phyloP scores from a whole-genome alignment of 1,140 invertebrate genomes.

The Apolygus lucorum region DNA sequence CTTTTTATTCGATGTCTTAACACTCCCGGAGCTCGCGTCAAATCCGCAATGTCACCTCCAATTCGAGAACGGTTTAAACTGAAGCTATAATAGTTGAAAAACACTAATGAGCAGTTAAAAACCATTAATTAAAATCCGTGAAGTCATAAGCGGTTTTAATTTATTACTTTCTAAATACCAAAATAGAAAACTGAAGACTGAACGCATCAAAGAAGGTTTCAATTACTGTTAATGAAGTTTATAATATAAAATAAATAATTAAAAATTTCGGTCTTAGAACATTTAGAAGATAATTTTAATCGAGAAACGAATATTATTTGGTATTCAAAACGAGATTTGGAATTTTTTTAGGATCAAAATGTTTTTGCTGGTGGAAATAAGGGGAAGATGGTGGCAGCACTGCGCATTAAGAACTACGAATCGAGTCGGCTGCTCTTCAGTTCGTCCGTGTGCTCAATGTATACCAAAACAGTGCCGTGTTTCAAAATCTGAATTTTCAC shows the following conservation, averaged over 20 bases:
- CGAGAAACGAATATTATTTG: conserved; percentile 3
- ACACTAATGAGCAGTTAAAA: too few relatives aligned
- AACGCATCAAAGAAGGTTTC: conserved; percentile 27
- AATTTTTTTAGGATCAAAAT: not conserved
- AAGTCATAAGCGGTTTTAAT: not conserved
- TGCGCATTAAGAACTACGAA: conserved; percentile 11
- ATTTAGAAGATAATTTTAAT: not conserved
- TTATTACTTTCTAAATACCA: conserved; percentile 27
- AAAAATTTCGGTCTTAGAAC: too few relatives aligned
- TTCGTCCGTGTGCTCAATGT: conserved; percentile 13
- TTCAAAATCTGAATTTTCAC: conserved; percentile 12
- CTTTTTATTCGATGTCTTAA: too few relatives aligned
- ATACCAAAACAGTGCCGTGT: conserved; percentile 22
- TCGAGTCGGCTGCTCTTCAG: conserved; percentile 14
- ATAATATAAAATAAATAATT: conserved; percentile 17
- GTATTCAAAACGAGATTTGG: conserved; percentile 1
- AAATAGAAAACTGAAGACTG: conserved; percentile 23
- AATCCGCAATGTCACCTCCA: too few relatives aligned
- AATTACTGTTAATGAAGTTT: conserved; percentile 23
- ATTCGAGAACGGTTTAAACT: too few relatives aligned
- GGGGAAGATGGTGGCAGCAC: conserved; percentile 10
- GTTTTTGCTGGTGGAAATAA: conserved; percentile 8
- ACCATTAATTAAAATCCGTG: not conserved
- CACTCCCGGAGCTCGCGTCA: too few relatives aligned
- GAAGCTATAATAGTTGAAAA: too few relatives aligned